Conservation (phyloP, 2,888 invertebrate species). For the Lypha dubia region DNA sequence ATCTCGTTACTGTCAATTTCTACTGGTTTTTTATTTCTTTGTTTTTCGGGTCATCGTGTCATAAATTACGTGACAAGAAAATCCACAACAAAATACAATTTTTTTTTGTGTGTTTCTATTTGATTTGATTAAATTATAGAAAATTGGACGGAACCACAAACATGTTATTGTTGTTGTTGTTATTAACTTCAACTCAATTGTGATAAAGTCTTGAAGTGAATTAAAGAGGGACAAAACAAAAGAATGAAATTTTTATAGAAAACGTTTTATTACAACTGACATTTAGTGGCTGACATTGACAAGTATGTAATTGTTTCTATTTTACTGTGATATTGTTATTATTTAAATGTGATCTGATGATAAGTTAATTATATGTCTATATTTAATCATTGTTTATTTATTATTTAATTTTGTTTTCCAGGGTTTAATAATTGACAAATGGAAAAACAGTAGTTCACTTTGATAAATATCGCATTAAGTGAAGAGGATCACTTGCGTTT, state of each 20-base stretch:
- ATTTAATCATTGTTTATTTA: slow-evolving; percentile 6
- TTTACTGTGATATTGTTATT: background rate
- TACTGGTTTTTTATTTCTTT: slow-evolving; percentile 1
- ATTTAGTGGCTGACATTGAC: slow-evolving; percentile 5
- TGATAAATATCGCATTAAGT: too few species aligned
- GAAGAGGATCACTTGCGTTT: too few species aligned
- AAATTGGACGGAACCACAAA: slow-evolving; percentile 4
- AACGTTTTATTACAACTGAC: background rate
- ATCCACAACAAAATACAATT: background rate
- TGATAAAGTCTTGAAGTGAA: background rate
- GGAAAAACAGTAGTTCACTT: too few species aligned
- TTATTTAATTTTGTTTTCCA: background rate
- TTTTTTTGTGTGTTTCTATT: slow-evolving; percentile 24
- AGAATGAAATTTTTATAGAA: slow-evolving; percentile 7
- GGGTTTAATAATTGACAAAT: too few species aligned
- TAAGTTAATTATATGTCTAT: slow-evolving; percentile 12
- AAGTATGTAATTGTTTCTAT: slow-evolving; percentile 6
- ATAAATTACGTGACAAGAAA: slow-evolving; percentile 24
- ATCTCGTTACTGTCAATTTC: slow-evolving; percentile 27
- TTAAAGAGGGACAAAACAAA: slow-evolving; percentile 1
- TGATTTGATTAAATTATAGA: slow-evolving; percentile 38
- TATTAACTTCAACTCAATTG: slow-evolving; percentile 8
- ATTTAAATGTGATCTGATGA: background rate
- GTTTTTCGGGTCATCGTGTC: slow-evolving; percentile 3
- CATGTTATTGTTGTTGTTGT: background rate